Conservation (phyloP, 2,797 vertebrate genomes). For the Botia almorhae region DNA sequence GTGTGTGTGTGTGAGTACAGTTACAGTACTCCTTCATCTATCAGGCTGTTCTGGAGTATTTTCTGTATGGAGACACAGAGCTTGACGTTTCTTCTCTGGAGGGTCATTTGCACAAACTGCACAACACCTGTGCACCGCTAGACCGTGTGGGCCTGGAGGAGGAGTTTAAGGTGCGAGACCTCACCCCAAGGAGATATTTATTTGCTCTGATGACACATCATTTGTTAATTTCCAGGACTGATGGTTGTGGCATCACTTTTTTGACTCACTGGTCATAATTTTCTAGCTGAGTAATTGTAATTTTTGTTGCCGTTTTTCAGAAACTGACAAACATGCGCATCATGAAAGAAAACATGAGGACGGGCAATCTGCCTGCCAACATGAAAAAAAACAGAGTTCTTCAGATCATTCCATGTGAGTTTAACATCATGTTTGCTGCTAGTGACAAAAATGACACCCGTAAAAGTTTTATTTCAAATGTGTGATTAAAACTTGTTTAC, state of each 20-base stretch:
- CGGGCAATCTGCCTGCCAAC: constrained; percentile 93
- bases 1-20: constrained; percentile 68
- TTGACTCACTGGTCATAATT: no score
- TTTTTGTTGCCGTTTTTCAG: constrained; percentile 68
- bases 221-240: no score
- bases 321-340: constrained; percentile 97
- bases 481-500: not conserved
- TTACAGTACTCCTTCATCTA: constrained; percentile 99
- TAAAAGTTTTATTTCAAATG: no score
- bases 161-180: constrained; percentile 89
- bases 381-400: constrained; percentile 99
- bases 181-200: constrained; percentile 25
- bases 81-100: constrained; percentile 96
- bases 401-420: constrained; percentile 98
- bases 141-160: constrained; percentile 94
- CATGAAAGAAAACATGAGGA: constrained; percentile 99
- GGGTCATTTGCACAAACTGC: constrained; percentile 91
- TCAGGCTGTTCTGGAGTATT: constrained; percentile 96
- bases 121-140: constrained; percentile 82
- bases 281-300: not conserved
- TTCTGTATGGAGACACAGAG: constrained; percentile 97
- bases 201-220: not conserved
- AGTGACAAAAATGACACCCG: no score
- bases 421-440: not conserved
- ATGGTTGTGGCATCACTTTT: no score